Percentiles rank a stretch among this genome's conserved stretches.
Evolutionary conservation across 2,888 invertebrate genomes (phyloP).

Genomic region (Lasioglossum calceatum): DNA sequence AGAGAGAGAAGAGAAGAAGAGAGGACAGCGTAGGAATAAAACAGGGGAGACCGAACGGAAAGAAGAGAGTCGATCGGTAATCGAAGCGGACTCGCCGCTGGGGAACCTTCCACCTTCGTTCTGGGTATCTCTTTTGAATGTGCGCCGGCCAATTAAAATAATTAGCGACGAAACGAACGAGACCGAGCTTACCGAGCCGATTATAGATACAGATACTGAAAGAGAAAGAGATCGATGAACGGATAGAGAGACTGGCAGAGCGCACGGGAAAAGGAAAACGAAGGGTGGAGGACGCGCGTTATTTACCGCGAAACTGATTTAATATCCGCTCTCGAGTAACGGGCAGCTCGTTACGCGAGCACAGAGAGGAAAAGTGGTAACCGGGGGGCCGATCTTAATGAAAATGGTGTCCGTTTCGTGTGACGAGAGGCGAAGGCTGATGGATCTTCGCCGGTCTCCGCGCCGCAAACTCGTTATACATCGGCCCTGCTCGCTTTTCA

Average conservation of each 20-base stretch:
- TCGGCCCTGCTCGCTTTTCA: background rate
- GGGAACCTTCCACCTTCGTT: constrained; percentile 70
- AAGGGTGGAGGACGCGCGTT: constrained; percentile 49
- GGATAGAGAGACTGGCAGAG: constrained; percentile 53
- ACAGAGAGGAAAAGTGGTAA: constrained; percentile 12
- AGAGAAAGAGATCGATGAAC: constrained; percentile 59
- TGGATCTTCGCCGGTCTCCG: constrained; percentile 23
- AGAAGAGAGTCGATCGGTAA: constrained; percentile 65
- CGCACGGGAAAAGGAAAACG: constrained; percentile 41
- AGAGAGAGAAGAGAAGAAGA: background rate
- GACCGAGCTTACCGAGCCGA: constrained; percentile 77
- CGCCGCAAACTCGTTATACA: background rate
- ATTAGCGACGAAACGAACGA: constrained; percentile 84
- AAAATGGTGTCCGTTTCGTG: constrained; percentile 37
- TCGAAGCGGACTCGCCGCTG: constrained; percentile 70
- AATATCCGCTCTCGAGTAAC: constrained; percentile 61
- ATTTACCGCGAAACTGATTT: constrained; percentile 66
- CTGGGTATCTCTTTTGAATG: constrained; percentile 82
- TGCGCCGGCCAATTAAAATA: constrained; percentile 84
- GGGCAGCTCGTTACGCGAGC: constrained; percentile 43
- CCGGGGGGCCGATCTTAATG: constrained; percentile 38
- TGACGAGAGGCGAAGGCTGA: constrained; percentile 24
- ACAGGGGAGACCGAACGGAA: constrained; percentile 21
- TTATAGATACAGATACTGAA: constrained; percentile 79
- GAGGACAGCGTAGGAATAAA: constrained; percentile 15